Conservation (phyloP, 2,797 vertebrate genomes). For the Rhabdophis nuchalis region DNA sequence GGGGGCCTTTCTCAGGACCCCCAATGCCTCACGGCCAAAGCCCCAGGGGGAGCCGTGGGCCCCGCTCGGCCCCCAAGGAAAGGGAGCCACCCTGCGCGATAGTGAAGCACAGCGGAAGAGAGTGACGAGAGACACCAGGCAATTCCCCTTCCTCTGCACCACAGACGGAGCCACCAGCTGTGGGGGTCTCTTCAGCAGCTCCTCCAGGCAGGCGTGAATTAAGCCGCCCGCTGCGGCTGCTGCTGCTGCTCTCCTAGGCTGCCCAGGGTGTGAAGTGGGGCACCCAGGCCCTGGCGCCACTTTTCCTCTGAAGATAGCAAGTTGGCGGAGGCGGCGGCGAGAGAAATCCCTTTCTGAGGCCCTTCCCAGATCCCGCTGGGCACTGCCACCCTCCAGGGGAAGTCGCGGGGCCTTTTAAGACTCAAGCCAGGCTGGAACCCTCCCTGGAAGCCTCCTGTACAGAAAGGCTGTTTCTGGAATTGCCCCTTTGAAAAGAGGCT, state of each 20-base stretch:
- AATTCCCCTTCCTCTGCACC: neutral
- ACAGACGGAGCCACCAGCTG: too few relatives aligned
- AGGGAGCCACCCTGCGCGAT: neutral
- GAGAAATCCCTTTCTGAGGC: neutral
- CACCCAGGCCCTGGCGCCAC: neutral
- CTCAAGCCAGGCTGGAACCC: neutral
- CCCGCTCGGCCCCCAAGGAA: neutral
- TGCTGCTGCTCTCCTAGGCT: neutral
- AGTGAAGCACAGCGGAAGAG: neutral
- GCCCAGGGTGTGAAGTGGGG: neutral
- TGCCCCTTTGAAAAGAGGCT: neutral
- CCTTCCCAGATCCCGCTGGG: neutral
- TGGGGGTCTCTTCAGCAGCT: neutral
- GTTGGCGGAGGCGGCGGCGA: neutral
- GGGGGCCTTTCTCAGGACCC: neutral
- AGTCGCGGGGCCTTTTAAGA: neutral
- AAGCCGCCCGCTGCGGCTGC: neutral
- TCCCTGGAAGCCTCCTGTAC: neutral
- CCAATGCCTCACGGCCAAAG: neutral
- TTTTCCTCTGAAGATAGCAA: neutral
- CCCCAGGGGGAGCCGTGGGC: neutral
- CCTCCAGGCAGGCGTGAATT: neutral
- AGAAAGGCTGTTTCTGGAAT: neutral
- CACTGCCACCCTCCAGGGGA: neutral
- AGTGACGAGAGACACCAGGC: accelerated